Evolutionary conservation across 2,888 invertebrate genomes (phyloP), one percentile per base, ranked within the genome.

Genomic region (Agrochola circellaris): DNA sequence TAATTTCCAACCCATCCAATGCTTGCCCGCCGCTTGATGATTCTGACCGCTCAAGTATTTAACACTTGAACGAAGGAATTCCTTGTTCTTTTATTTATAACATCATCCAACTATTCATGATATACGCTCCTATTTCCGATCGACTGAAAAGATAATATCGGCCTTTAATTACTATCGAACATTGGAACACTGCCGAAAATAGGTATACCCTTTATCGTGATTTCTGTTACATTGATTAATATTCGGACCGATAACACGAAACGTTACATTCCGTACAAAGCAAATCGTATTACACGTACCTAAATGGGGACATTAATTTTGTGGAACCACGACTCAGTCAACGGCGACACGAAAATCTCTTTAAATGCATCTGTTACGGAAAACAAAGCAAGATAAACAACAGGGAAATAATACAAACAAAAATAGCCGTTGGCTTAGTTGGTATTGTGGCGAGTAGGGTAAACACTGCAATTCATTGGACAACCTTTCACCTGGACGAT

Each of bases 1-100:
- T 96, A 95, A 96, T 95, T 96, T 95, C 94, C 92, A 93, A 93
- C 92, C 92, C 93, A 93, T 94, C 93, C 93, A 92, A 94, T 93
- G 92, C 91, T 92, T 89, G 89, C 87, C 91, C 91, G 91, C 89
- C 89, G 90, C 87, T 88, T 88, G 89, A 89, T 91, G 86, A 91
- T 92, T 90, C 93, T 92, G 93, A 92, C 92, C 94, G 93, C 91
- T 93, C 88, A 87, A 92, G 91, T 92, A 93, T 94, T 94, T 93
- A 93, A 93, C 93, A 93, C 93, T 91, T 90, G 89, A 92, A 90
- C 90, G 90, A 88, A 88, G 89, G 88, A 91, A 94, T 93, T 92
- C 86, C 89, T 85, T 84, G 86, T 86, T 86, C 82, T 86, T 87
- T 89, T 91, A 88, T 89, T 89, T 86, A 88, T 81, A 80, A 72